phyloP scores from a whole-genome alignment of 2,113 vertebrate species.

The Perognathus longimembris region DNA sequence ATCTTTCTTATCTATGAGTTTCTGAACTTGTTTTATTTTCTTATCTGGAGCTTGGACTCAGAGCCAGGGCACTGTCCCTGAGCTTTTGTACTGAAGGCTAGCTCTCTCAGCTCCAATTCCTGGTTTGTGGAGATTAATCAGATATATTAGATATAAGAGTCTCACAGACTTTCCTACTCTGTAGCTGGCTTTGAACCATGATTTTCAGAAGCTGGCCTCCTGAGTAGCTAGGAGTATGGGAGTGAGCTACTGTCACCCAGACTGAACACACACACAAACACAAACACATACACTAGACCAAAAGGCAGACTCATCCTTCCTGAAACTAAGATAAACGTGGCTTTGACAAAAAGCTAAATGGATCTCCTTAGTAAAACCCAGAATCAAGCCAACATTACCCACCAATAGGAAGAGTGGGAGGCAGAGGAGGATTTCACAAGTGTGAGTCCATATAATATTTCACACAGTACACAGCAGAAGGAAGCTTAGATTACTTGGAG shows the following conservation, averaged over 20 bases:
- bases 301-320: not conserved
- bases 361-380: not conserved
- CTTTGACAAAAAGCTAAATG: not conserved
- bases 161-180: no score
- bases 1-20: not conserved
- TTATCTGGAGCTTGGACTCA: no score
- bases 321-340: not conserved
- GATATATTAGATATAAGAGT: no score
- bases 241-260: no score
- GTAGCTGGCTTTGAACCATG: no score
- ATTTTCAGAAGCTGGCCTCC: no score
- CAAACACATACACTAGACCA: not conserved
- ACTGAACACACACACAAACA: not conserved
- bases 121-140: no score
- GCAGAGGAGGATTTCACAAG: not conserved
- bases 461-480: fast-evolving
- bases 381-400: not conserved
- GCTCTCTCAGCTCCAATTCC: no score
- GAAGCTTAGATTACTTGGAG: not conserved
- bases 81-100: no score
- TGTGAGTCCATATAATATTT: not conserved
- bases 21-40: not conserved
- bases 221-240: no score
- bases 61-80: no score
- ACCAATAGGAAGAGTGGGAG: not conserved